Percentiles rank a stretch among this genome's conserved stretches.
Conservation (phyloP, 2,113 vertebrate genomes). For the Chloebia gouldiae region DNA sequence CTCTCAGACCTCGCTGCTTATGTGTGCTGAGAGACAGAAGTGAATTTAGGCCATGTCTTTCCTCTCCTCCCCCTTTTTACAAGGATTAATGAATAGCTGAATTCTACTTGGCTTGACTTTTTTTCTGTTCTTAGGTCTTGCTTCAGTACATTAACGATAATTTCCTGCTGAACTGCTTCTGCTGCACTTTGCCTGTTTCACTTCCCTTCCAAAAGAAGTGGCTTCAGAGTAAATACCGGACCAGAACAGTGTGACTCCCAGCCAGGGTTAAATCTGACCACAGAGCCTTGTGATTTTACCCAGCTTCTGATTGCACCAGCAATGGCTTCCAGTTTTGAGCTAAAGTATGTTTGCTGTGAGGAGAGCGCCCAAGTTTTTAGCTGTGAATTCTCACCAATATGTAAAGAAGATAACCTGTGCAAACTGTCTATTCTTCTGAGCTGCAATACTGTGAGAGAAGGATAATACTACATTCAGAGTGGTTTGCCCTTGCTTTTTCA, state of each 20-base stretch:
- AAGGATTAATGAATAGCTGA: neutral
- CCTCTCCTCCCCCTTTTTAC: neutral
- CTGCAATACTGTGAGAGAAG: conserved; percentile 20
- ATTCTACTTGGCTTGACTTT: neutral
- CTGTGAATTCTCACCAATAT: neutral
- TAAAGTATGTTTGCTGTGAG: neutral
- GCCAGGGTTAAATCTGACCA: conserved; percentile 21
- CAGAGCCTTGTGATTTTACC: conserved; percentile 46
- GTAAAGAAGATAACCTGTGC: conserved; percentile 5
- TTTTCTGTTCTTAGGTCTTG: neutral
- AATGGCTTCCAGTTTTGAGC: neutral
- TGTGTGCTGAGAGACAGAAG: neutral
- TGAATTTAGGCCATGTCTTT: neutral
- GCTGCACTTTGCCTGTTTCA: conserved; percentile 56
- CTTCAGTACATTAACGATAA: neutral
- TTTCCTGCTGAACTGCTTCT: conserved; percentile 55
- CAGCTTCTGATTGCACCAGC: neutral
- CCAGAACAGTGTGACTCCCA: neutral
- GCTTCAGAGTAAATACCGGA: neutral
- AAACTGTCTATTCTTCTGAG: neutral
- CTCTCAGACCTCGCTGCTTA: neutral
- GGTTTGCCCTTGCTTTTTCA: neutral
- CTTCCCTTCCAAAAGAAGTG: conserved; percentile 43
- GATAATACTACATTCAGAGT: neutral
- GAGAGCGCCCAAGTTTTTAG: neutral